phyloP scores from a whole-genome alignment of 2,888 invertebrate genomes.

The Cistogaster globosa region DNA sequence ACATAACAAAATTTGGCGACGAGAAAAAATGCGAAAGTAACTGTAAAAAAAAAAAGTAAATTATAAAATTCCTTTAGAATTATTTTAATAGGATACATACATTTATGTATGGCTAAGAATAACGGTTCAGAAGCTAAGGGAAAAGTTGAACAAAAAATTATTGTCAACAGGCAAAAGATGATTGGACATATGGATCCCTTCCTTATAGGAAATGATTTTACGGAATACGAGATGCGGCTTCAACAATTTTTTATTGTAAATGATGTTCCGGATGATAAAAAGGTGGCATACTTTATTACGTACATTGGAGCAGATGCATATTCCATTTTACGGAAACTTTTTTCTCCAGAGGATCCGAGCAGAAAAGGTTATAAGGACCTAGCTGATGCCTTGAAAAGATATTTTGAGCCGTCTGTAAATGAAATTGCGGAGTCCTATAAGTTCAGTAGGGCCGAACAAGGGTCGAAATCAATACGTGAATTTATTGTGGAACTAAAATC shows the following conservation, averaged over 20 bases:
- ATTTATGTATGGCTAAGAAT: too few relatives aligned
- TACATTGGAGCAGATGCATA: constrained; percentile 45
- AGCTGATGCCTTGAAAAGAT: constrained; percentile 45
- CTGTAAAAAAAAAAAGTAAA: background rate
- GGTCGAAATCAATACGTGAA: constrained; percentile 40
- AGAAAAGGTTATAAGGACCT: constrained; percentile 28
- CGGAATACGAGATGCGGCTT: background rate
- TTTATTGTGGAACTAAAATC: constrained; percentile 54
- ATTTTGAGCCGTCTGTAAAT: constrained; percentile 51
- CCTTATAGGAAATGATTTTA: too few relatives aligned
- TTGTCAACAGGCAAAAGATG: too few relatives aligned
- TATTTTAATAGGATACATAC: too few relatives aligned
- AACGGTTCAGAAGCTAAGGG: too few relatives aligned
- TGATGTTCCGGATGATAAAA: constrained; percentile 18
- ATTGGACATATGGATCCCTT: too few relatives aligned
- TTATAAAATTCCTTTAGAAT: too few relatives aligned
- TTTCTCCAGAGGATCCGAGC: constrained; percentile 40
- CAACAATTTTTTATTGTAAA: constrained; percentile 41
- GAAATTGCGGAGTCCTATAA: constrained; percentile 49
- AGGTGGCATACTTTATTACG: constrained; percentile 42
- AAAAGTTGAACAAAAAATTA: too few relatives aligned
- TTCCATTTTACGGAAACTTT: constrained; percentile 26
- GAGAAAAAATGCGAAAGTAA: background rate
- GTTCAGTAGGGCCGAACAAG: constrained; percentile 57
- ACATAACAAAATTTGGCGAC: background rate